Conservation (phyloP, 2,113 vertebrate genomes). For the Nesoenas mayeri region DNA sequence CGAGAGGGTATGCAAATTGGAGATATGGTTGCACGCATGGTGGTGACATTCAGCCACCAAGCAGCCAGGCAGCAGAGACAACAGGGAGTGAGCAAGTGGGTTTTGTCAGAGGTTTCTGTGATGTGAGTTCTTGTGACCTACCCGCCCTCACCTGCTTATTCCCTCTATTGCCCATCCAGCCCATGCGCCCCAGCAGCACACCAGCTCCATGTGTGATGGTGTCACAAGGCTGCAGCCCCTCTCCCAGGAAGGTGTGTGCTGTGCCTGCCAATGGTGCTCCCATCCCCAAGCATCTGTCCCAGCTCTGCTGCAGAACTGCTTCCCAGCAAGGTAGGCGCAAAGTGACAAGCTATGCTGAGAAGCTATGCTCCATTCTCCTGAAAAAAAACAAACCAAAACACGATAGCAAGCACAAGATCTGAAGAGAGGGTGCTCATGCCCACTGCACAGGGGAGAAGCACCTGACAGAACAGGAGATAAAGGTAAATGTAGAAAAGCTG, state of each 20-base stretch:
- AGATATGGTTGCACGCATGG: accelerated
- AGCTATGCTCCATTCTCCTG: background rate
- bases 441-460: background rate
- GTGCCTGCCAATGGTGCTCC: background rate
- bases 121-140: background rate
- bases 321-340: background rate
- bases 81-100: background rate
- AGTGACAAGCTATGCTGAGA: background rate
- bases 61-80: background rate
- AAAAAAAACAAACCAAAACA: no score
- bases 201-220: background rate
- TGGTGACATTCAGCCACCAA: no score
- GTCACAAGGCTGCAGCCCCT: background rate
- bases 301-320: background rate
- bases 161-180: background rate
- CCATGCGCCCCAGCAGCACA: background rate
- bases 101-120: background rate
- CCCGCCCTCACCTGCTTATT: background rate
- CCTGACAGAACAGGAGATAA: no score
- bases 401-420: background rate
- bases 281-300: background rate
- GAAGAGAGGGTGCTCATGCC: background rate
- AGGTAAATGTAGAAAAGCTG: accelerated
- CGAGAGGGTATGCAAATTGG: no score
- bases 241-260: background rate